Percentiles rank a stretch among this genome's conserved stretches.
phyloP scores from a whole-genome alignment of 2,113 vertebrate genomes.

The Pelecanus crispus region DNA sequence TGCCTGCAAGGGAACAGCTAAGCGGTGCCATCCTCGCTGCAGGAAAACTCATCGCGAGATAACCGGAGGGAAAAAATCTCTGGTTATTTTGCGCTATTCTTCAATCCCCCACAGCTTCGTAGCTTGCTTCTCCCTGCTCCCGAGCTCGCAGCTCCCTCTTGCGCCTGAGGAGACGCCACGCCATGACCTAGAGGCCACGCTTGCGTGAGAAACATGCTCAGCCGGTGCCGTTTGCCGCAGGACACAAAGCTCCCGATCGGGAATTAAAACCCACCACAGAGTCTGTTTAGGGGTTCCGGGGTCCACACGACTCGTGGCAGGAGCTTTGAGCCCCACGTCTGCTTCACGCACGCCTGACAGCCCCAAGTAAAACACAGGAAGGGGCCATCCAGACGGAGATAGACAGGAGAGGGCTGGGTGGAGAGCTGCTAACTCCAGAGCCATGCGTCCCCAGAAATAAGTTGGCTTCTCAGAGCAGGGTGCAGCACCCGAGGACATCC shows the following conservation, averaged over 20 bases:
- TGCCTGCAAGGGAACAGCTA: background rate
- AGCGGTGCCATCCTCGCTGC: accelerated
- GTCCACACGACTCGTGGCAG: background rate
- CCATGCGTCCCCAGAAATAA: background rate
- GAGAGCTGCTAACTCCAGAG: background rate
- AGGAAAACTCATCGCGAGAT: background rate
- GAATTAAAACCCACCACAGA: background rate
- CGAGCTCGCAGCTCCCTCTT: slow-evolving; percentile 36
- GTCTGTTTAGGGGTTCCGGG: too few species aligned
- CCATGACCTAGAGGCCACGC: background rate
- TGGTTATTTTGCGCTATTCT: background rate
- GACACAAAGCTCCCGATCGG: accelerated
- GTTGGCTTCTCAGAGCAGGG: background rate
- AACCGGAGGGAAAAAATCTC: background rate
- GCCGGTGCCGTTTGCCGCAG: accelerated
- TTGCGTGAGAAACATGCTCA: accelerated
- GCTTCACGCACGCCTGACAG: accelerated
- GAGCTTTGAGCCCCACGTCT: background rate
- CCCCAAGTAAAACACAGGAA: background rate
- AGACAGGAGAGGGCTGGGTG: background rate
- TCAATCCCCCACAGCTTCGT: too few species aligned
- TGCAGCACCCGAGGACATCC: too few species aligned
- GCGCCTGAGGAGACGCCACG: background rate
- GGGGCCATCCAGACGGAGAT: accelerated
- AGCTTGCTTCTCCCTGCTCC: background rate